A percentile compares a stretch with the other conserved stretches of the same genome.
Conservation (phyloP, 2,888 invertebrate genomes). For the Trichopria drosophilae region DNA sequence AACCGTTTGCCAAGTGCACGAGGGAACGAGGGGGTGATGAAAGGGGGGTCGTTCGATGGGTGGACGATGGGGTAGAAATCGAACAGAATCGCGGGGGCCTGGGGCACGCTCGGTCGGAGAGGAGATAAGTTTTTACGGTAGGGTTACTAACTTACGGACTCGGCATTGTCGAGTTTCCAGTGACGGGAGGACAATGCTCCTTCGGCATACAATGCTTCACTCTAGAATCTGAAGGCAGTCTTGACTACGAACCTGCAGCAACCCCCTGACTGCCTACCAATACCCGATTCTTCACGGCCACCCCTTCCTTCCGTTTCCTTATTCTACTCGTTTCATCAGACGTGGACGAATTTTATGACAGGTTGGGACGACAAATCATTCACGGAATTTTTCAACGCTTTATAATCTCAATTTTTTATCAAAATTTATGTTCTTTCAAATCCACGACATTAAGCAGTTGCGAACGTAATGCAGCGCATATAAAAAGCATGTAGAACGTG, state of each 20-base stretch:
- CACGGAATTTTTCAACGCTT: no score
- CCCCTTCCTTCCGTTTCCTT: background rate
- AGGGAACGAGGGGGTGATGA: conserved; percentile 4
- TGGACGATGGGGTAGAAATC: conserved; percentile 36
- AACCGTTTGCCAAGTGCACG: background rate
- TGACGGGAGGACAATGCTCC: conserved; percentile 53
- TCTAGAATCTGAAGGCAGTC: conserved; percentile 50
- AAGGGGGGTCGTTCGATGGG: conserved; percentile 16
- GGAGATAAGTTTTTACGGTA: conserved; percentile 54
- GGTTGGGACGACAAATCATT: no score
- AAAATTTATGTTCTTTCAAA: no score
- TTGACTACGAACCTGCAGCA: conserved; percentile 47
- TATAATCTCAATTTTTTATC: no score
- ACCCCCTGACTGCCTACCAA: conserved; percentile 11
- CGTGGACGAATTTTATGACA: no score
- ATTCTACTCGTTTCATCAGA: background rate
- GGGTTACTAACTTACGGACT: conserved; percentile 53
- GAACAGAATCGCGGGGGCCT: conserved; percentile 29
- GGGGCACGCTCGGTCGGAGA: conserved; percentile 37
- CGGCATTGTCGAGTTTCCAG: conserved; percentile 48
- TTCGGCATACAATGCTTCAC: conserved; percentile 52
- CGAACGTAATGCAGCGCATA: no score
- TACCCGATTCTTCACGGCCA: conserved; percentile 1
- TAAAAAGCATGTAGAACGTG: no score
- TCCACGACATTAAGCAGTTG: no score